Evolutionary conservation across 2,113 vertebrate species (phyloP).

Genomic region (Syrrhaptes paradoxus): DNA sequence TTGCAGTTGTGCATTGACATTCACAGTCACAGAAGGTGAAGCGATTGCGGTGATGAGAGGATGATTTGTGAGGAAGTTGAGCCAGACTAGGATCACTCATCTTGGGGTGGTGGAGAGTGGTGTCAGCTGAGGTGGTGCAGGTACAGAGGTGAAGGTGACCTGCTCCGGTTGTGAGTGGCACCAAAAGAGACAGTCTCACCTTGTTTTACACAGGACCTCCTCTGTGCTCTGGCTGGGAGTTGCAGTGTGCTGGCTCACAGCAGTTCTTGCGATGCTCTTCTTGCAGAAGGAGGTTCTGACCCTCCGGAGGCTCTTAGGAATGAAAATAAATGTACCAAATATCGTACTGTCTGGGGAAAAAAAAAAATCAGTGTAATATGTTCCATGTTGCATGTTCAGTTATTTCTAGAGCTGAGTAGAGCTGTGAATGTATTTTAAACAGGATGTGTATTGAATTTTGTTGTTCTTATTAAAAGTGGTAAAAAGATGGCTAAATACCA

Average conservation of each 20-base stretch:
- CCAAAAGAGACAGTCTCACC: rapidly evolving
- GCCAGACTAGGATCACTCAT: not conserved
- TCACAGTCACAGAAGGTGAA: not conserved
- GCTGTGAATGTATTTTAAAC: not conserved
- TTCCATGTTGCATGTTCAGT: not conserved
- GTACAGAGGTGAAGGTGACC: not conserved
- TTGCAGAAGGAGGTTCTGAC: not conserved
- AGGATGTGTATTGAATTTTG: not conserved
- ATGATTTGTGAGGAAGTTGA: not conserved
- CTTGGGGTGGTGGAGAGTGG: rapidly evolving
- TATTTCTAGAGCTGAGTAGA: not conserved
- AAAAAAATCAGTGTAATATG: not conserved
- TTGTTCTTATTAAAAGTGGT: not conserved
- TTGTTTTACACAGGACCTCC: not conserved
- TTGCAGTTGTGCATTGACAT: not conserved
- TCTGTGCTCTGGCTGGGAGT: not conserved
- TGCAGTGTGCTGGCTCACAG: rapidly evolving
- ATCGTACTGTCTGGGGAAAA: not conserved
- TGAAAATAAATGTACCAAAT: not conserved
- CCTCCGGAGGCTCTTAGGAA: not conserved
- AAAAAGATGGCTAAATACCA: not conserved
- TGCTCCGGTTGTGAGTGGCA: not conserved
- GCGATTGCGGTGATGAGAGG: not conserved
- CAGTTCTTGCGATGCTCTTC: not conserved
- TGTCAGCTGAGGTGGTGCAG: not conserved